Percentiles rank a stretch among this genome's conserved stretches.
Conservation (phyloP, 2,888 invertebrate species). For the Ecdyonurus torrentis region DNA sequence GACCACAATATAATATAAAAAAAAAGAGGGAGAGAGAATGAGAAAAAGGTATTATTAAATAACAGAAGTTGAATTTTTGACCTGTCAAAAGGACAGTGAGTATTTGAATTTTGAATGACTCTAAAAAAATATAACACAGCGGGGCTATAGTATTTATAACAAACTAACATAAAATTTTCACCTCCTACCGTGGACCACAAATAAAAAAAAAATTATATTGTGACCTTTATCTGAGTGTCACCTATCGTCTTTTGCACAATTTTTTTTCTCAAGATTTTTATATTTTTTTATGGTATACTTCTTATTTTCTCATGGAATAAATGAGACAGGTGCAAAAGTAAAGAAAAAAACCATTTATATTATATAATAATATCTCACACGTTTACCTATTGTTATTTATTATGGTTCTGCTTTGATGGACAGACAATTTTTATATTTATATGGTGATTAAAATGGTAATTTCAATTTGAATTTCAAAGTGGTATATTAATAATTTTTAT, state of each 20-base stretch:
- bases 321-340: background rate
- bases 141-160: background rate
- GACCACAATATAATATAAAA: too few relatives aligned
- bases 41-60: background rate
- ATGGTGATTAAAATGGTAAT: background rate
- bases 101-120: too few relatives aligned
- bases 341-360: background rate
- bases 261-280: background rate
- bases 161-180: background rate
- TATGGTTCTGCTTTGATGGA: too few relatives aligned
- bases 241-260: background rate
- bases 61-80: background rate
- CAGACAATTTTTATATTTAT: background rate
- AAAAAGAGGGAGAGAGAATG: too few relatives aligned
- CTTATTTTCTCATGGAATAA: too few relatives aligned
- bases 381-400: too few relatives aligned
- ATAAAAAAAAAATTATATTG: background rate
- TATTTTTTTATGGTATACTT: background rate
- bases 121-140: too few relatives aligned
- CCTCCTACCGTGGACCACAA: background rate
- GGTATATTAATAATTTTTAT: too few relatives aligned
- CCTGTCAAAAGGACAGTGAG: too few relatives aligned
- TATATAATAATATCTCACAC: background rate
- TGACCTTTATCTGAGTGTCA: background rate
- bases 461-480: background rate